Conservation (phyloP, 2,888 invertebrate species). For the Tinea pellionella region DNA sequence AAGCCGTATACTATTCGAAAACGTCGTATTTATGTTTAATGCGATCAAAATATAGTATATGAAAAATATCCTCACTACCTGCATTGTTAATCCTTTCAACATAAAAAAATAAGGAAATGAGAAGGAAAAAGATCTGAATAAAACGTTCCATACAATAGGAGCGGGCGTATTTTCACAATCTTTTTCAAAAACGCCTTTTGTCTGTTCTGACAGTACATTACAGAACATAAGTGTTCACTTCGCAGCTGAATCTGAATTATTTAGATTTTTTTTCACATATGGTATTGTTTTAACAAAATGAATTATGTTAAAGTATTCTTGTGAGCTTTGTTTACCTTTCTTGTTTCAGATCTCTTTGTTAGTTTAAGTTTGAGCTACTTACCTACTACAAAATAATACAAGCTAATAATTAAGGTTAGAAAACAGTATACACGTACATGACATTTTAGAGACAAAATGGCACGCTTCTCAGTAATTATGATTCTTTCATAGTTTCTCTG, state of each 20-base stretch:
- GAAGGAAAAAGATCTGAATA: conserved; percentile 54
- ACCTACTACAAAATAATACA: too few species aligned
- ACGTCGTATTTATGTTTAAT: background rate
- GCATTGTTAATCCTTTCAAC: conserved; percentile 61
- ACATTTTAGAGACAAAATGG: too few species aligned
- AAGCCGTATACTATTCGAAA: too few species aligned
- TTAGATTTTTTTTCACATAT: conserved; percentile 22
- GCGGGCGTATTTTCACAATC: conserved; percentile 56
- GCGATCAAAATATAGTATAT: background rate
- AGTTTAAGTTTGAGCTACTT: background rate
- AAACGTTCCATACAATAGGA: conserved; percentile 45
- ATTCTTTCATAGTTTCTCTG: too few species aligned
- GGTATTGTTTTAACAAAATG: background rate
- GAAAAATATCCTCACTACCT: conserved; percentile 27
- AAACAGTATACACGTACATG: too few species aligned
- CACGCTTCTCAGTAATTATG: too few species aligned
- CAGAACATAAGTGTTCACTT: conserved; percentile 53
- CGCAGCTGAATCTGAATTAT: conserved; percentile 41
- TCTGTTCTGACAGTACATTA: conserved; percentile 55
- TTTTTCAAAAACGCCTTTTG: conserved; percentile 51
- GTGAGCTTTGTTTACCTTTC: background rate
- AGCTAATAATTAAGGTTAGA: too few species aligned
- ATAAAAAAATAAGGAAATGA: conserved; percentile 58
- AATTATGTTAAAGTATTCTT: background rate
- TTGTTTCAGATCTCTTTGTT: background rate